A percentile compares a stretch with the other conserved stretches of the same genome.
These are phyloP conservation scores for Adrianichthys oophorus DNA, from an alignment of 2,797 vertebrate species.

Conservation along the genomic window DNA sequence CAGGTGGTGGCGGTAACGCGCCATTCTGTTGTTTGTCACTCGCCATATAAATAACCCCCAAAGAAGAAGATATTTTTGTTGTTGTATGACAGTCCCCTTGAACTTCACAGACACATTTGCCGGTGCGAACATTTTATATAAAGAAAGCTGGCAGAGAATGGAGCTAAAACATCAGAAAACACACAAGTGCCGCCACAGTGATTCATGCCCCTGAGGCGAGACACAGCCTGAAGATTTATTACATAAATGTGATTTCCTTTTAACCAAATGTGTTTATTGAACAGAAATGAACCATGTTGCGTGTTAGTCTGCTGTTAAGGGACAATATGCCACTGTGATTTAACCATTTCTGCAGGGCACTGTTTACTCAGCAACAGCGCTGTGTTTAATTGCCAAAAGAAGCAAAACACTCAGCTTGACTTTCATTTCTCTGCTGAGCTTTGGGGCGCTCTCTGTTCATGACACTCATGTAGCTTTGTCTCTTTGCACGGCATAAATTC, in stretches of 20 bases:
- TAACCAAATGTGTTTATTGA: slow-evolving; percentile 1
- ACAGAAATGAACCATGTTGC: slow-evolving; percentile 11
- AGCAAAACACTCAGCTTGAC: slow-evolving; percentile 23
- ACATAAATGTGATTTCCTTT: not conserved
- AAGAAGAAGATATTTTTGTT: too few relatives aligned
- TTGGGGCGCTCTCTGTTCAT: not conserved
- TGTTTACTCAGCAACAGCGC: slow-evolving; percentile 5
- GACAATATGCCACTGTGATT: slow-evolving; percentile 11
- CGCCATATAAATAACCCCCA: too few relatives aligned
- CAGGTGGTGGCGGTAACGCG: too few relatives aligned
- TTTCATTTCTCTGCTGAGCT: slow-evolving; percentile 13
- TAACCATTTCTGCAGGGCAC: slow-evolving; percentile 8
- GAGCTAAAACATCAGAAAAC: not conserved
- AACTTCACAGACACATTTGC: too few relatives aligned
- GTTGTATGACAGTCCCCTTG: too few relatives aligned
- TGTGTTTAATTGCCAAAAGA: slow-evolving; percentile 32
- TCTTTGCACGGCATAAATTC: slow-evolving; percentile 3
- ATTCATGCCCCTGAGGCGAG: not conserved
- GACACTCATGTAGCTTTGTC: not conserved
- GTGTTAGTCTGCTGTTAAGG: slow-evolving; percentile 8
- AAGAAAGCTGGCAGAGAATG: too few relatives aligned
- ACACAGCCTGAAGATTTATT: too few relatives aligned
- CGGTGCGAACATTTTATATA: too few relatives aligned
- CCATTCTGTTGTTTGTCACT: too few relatives aligned
- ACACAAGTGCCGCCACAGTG: not conserved